Conservation (phyloP, 2,797 vertebrate species). For the Leptatherina wallacei region DNA sequence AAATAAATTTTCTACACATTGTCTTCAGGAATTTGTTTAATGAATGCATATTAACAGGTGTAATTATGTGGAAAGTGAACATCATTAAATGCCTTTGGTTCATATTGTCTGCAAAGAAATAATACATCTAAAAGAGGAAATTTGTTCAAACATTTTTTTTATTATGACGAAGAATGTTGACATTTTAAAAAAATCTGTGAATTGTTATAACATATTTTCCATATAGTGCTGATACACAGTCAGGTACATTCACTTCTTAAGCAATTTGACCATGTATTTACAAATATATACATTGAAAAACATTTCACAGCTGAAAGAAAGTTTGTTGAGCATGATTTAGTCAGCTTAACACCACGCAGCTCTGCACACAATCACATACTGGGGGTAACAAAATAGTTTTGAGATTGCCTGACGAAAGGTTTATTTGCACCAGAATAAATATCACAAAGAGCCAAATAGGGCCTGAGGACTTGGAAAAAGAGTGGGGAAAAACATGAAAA, state of each 20-base stretch:
- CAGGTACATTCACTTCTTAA: not conserved
- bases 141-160: too few relatives aligned
- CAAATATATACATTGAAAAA: conserved; percentile 43
- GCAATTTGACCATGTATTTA: conserved; percentile 32
- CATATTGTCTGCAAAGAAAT: too few relatives aligned
- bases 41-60: too few relatives aligned
- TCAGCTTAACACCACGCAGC: not conserved
- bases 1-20: too few relatives aligned
- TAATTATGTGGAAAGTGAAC: too few relatives aligned
- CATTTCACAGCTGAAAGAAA: not conserved
- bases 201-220: not conserved
- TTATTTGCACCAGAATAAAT: not conserved
- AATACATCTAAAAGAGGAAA: too few relatives aligned
- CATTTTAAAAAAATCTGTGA: not conserved
- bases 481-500: too few relatives aligned
- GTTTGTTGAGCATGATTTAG: not conserved
- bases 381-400: not conserved
- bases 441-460: fast-evolving
- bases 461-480: too few relatives aligned
- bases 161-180: not conserved
- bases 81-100: too few relatives aligned
- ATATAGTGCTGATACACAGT: conserved; percentile 24
- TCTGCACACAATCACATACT: not conserved
- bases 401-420: not conserved
- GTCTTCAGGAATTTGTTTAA: too few relatives aligned